Conservation (phyloP, 2,888 invertebrate genomes). For the Gandaritis pyraliata region DNA sequence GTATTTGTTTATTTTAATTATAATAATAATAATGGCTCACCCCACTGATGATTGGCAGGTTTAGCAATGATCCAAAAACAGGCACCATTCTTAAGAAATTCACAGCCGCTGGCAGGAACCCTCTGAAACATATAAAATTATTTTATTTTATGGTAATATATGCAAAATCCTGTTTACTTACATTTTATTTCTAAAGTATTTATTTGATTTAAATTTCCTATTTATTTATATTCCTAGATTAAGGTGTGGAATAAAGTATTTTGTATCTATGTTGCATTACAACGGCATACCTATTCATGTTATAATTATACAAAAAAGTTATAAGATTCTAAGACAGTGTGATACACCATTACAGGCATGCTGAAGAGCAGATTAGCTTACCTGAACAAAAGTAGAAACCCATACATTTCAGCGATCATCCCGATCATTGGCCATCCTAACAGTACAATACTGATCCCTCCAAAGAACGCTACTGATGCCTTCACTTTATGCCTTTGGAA, state of each 20-base stretch:
- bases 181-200: no score
- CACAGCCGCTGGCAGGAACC: constrained; percentile 98
- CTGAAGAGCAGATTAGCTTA: constrained; percentile 51
- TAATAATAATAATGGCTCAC: constrained; percentile 59
- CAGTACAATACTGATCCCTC: constrained; percentile 96
- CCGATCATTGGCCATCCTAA: constrained; percentile 98
- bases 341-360: no score
- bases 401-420: constrained; percentile 98
- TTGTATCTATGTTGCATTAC: no score
- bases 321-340: no score
- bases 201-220: no score
- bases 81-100: constrained; percentile 98
- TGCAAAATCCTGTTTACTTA: no score
- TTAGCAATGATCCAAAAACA: constrained; percentile 93
- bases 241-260: no score
- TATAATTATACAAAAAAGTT: no score
- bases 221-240: no score
- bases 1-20: no score
- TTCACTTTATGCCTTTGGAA: constrained; percentile 98
- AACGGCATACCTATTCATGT: no score
- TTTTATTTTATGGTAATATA: not conserved
- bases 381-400: constrained; percentile 95
- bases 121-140: constrained; percentile 84
- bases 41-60: constrained; percentile 94
- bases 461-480: constrained; percentile 95